Evolutionary conservation across 1,140 invertebrate genomes (phyloP), one percentile per base, ranked within the genome.

Genomic region (Temnothorax curvispinosus): DNA sequence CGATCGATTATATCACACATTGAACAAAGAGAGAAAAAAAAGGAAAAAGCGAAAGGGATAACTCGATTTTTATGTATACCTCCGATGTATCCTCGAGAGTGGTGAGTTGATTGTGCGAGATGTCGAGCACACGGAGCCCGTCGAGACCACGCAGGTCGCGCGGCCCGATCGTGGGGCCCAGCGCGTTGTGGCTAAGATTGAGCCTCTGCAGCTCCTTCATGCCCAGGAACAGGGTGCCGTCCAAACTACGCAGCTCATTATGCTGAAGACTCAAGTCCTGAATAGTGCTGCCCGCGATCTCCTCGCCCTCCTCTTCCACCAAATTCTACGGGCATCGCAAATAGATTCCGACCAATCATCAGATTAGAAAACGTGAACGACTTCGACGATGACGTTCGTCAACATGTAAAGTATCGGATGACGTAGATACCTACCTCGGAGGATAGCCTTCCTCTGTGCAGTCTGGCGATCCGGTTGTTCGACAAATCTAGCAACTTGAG

Each of bases 31-130:
- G 13, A 21, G 27, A 27, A 27, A 62, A 27, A 27, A 27, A 27
- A 67, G 47, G 78, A 75, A 74, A 74, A 87, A 78, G 74, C 4
- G 52, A 44, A 58, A 58, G 27, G 5, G 27, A 38, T 32, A n/a
- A n/a, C 13, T 65, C 32, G 32, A n/a, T 62, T 52, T 38, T 82
- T 58, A 56, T 50, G 27, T 44, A 44, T 21, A 98, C 98, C 96
- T 97, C 97, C 81, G 97, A 97, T 50, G 97, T 97, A 94, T 97
- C 97, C 92, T 98, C 97, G 21, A 98, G 95, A 5, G 97, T 97
- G 18, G 96, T 96, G 13, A 98, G 95, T 69, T 97, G 96, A 93
- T 98, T 98, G 91, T 97, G 95, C 0, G 97, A 98, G 18, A 98
- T 95, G 93, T 98, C 97, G 7, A 98, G 95, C 21, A 97, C 94